Evolutionary conservation across 2,113 vertebrate genomes (phyloP).

Genomic region (Sisor rabdophorus): DNA sequence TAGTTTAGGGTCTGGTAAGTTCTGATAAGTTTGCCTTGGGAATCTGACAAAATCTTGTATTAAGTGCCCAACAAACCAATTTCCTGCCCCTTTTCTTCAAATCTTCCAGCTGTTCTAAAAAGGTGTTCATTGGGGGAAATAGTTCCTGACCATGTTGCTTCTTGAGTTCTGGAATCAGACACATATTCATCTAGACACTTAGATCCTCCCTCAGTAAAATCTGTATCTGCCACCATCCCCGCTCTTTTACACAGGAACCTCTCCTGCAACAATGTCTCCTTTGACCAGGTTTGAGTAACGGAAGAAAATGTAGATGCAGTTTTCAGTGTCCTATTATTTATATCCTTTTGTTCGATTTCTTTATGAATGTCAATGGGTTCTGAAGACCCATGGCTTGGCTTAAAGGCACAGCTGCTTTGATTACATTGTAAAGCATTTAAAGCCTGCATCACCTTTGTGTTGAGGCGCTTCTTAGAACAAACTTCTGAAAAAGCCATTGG

Average conservation of each 20-base stretch:
- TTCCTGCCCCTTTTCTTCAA: conserved; percentile 52
- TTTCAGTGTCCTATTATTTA: conserved; percentile 1
- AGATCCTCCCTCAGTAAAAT: conserved; percentile 28
- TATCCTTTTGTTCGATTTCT: conserved; percentile 40
- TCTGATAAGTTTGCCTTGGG: background rate
- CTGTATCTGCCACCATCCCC: conserved; percentile 8
- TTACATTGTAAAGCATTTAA: conserved; percentile 39
- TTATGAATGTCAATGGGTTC: conserved; percentile 45
- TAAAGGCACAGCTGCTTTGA: conserved; percentile 51
- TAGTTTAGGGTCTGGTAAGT: conserved; percentile 23
- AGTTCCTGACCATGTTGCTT: conserved; percentile 39
- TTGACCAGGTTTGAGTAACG: conserved; percentile 18
- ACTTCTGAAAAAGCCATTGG: conserved; percentile 41
- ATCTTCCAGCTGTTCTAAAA: conserved; percentile 44
- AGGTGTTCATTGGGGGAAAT: conserved; percentile 39
- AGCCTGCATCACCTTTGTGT: conserved; percentile 16
- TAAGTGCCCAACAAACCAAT: conserved; percentile 50
- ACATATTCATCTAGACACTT: conserved; percentile 39
- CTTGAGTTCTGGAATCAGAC: conserved; percentile 44
- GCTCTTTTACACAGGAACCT: conserved; percentile 23
- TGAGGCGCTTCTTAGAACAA: background rate
- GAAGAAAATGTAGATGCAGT: conserved; percentile 19
- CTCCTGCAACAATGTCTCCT: conserved; percentile 26
- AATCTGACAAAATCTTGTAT: conserved; percentile 18
- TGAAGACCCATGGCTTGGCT: conserved; percentile 39